Base-by-base conservation (phyloP, 2,113 vertebrate genomes). In the Psilopsiagon aurifrons region DNA sequence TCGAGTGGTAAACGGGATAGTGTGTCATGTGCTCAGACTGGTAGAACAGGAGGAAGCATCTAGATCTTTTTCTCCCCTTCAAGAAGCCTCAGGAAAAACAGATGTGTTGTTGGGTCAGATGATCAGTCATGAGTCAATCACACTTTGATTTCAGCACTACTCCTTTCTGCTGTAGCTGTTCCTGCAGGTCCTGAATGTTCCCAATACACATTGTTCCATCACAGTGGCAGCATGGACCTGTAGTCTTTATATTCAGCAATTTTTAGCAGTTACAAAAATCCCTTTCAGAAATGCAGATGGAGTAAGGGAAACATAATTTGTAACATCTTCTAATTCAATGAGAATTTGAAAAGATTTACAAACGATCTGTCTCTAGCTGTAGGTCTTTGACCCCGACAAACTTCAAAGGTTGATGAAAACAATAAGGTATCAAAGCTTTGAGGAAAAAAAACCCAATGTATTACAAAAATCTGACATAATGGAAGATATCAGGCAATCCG, bases 391-490 rank as follows among this genome's bases (percentile, higher is more conserved):
- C 60, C 44, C 44, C 70, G 60, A 29, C 44, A 78, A 70, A 67
- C 31, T 75, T 88, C 74, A 64, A 79, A 90, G 44, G 28, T 15
- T 82, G 37, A 17, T 76, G 57, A 88, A 96, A 93, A 90, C n/a
- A 93, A 44, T 37, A 63, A 54, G 8, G 17, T n/a, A 90, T 51
- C 67, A 59, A 78, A 59, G 37, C 39, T 75, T 41, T 54, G 57
- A 71, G 33, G 10, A 1, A 54, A 73, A 59, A 76, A 82, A 4
- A 0, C 0, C 0, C 31, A 69, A 46, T 0, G 1, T 13, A 43
- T 28, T 80, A 90, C 29, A 90, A 64, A 91, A 88, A 37, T 49
- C 12, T 66, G 76, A 52, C 7, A 66, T 37, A 90, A 86, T 35
- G 49, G 49, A 90, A 88, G 83, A 79, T 14, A 29, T 33, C 11